Conservation (phyloP, 2,113 vertebrate genomes). For the Mormyrus iriodes region DNA sequence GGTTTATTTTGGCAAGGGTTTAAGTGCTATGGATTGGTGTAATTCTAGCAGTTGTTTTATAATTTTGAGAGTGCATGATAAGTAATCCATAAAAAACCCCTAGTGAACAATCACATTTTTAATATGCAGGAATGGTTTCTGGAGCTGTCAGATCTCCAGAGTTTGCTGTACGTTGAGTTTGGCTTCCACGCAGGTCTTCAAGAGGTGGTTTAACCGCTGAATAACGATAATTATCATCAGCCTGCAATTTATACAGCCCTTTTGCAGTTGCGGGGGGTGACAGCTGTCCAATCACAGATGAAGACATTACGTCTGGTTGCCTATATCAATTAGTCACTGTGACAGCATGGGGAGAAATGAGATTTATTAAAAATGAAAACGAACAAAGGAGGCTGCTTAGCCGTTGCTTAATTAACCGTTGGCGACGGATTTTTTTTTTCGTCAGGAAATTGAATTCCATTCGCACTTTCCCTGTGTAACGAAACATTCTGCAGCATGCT, state of each 20-base stretch:
- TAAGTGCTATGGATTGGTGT: background rate
- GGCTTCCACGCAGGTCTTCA: background rate
- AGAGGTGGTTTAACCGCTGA: conserved; percentile 6
- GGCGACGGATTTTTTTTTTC: conserved; percentile 11
- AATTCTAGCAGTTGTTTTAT: background rate
- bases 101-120: background rate
- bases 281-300: conserved; percentile 11
- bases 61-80: background rate
- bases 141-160: background rate
- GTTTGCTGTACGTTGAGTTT: background rate
- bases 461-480: conserved; percentile 24
- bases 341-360: background rate
- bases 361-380: conserved; percentile 4
- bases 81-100: background rate
- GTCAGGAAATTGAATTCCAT: conserved; percentile 12
- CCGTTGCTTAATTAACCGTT: conserved; percentile 8
- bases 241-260: conserved; percentile 34
- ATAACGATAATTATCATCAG: conserved; percentile 30
- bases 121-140: background rate
- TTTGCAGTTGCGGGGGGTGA: conserved; percentile 21
- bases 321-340: conserved; percentile 1
- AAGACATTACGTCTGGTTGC: background rate
- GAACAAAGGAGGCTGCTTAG: background rate
- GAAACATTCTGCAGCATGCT: conserved; percentile 27
- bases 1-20: background rate